phyloP scores from a whole-genome alignment of 2,113 vertebrate species.

The Sphaerodactylus townsendi region DNA sequence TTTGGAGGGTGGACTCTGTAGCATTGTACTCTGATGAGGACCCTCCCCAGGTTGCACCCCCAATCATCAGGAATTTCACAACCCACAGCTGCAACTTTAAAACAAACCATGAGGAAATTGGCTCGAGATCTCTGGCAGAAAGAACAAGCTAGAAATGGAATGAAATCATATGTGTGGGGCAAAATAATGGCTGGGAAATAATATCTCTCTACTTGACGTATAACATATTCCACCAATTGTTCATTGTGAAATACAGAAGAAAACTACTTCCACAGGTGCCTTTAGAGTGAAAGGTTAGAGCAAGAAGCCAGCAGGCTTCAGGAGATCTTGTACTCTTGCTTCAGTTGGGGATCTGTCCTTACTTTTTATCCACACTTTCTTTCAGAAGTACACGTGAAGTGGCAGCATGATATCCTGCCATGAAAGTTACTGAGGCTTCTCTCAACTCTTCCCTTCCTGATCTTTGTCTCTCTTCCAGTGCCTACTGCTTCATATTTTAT shows the following conservation, averaged over 20 bases:
- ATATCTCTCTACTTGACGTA: not conserved
- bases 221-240: not conserved
- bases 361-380: not conserved
- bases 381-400: not conserved
- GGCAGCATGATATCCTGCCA: not conserved
- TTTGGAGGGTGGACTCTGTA: too few relatives aligned
- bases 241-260: not conserved
- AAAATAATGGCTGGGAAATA: not conserved
- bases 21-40: too few relatives aligned
- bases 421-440: not conserved
- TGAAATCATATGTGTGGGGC: not conserved
- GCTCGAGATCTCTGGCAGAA: not conserved
- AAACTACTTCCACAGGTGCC: not conserved
- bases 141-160: not conserved
- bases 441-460: constrained; percentile 6
- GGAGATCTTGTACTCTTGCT: not conserved
- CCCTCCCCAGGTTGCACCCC: too few relatives aligned
- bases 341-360: not conserved
- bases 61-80: too few relatives aligned
- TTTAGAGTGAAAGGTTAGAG: not conserved
- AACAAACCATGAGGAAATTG: not conserved
- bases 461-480: not conserved
- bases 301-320: not conserved
- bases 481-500: accelerated
- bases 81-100: too few relatives aligned